Percentiles rank a stretch among this genome's conserved stretches.
Conservation (phyloP, 1,140 invertebrate species). For the Drosophila equinoxialis region DNA sequence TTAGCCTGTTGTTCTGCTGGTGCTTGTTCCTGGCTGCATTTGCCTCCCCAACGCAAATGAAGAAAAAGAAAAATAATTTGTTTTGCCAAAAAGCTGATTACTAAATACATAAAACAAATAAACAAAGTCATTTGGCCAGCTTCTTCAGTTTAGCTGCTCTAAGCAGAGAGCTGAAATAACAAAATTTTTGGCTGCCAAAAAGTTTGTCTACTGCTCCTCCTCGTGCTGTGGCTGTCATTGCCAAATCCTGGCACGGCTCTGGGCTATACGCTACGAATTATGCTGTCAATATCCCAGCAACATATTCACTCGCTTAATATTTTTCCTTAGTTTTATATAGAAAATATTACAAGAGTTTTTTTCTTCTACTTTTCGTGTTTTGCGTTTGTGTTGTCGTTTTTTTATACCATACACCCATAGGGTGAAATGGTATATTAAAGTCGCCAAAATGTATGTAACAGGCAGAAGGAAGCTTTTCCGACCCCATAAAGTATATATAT, state of each 20-base stretch:
- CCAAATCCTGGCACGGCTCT: slow-evolving; percentile 60
- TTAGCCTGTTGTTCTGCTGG: slow-evolving; percentile 53
- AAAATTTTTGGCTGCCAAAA: slow-evolving; percentile 61
- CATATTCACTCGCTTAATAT: slow-evolving; percentile 71
- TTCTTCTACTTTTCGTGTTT: neutral
- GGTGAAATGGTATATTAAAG: too few relatives aligned
- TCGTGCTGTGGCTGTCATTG: slow-evolving; percentile 60
- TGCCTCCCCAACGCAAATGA: neutral
- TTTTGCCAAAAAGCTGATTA: slow-evolving; percentile 72
- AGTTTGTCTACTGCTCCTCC: slow-evolving; percentile 30
- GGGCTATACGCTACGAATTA: slow-evolving; percentile 25
- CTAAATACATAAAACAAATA: slow-evolving; percentile 69
- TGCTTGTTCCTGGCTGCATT: neutral
- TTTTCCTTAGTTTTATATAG: neutral
- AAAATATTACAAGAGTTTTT: slow-evolving; percentile 6
- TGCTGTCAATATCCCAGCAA: slow-evolving; percentile 67
- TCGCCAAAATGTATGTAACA: too few relatives aligned
- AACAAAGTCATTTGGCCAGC: slow-evolving; percentile 73
- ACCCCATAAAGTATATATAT: too few relatives aligned
- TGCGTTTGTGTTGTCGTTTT: neutral
- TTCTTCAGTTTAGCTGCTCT: slow-evolving; percentile 14
- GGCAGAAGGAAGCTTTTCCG: too few relatives aligned
- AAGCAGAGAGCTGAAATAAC: slow-evolving; percentile 49
- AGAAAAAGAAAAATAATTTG: slow-evolving; percentile 47
- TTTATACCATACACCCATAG: too few relatives aligned